Evolutionary conservation across 2,888 invertebrate species (phyloP), one percentile per base, ranked within the genome.

Genomic region (Helicoverpa assulta): DNA sequence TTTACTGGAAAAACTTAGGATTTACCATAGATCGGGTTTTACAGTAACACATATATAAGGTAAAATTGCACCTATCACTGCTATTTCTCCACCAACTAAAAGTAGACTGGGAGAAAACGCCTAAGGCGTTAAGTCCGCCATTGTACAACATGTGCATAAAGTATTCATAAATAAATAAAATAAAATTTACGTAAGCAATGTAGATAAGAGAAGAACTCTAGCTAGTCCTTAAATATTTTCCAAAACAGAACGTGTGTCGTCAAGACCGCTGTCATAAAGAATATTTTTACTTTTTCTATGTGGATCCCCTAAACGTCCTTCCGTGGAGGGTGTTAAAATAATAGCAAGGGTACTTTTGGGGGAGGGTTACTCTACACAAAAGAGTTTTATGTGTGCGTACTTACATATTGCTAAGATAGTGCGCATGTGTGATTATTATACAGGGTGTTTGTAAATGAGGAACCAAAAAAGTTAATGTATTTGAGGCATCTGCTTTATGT

Each of bases 281-380:
- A 43, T 62, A 43, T 74, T 73, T 67, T 58, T 29, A 33, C n/a
- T 59, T 47, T 68, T 40, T 55, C n/a, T 56, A 21, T 70, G 67
- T 47, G 60, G 68, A 72, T 65, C 71, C 76, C 72, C 73, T 29
- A 80, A 74, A 78, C 74, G 80, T 50, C 82, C 61, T 64, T 82
- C 78, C 81, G 70, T 63, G 67, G 80, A 89, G 92, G 92, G 92
- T 89, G 91, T 89, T 84, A 84, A 83, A 88, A 90, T 89, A 91
- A 92, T 88, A 88, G 89, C 82, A 72, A 84, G 88, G 90, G 88
- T 79, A 76, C 85, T 83, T 68, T 67, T 52, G 70, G 70, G 70
- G 70, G 67, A 65, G 70, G 83, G 85, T 80, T 76, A 63, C 58
- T 60, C 74, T 58, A 66, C 51, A 86, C 81, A 81, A 84, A 78